Evolutionary conservation across 2,888 invertebrate genomes (phyloP).

Genomic region (Thereva nobilitata): DNA sequence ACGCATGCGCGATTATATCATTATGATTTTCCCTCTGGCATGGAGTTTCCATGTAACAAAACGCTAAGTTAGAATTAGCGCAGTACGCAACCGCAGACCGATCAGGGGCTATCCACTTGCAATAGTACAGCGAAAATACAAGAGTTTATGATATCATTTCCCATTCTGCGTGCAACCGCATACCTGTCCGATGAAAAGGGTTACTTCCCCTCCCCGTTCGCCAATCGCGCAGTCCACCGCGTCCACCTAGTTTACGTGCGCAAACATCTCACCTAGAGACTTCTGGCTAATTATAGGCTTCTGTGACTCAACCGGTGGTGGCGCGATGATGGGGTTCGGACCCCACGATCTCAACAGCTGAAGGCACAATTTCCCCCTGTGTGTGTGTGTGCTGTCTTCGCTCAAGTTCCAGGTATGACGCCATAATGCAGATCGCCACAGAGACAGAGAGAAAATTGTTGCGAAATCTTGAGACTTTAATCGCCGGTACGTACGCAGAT

Average conservation of each 20-base stretch:
- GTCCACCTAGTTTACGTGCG: constrained; percentile 17
- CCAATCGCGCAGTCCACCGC: background rate
- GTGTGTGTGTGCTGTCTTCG: too few species aligned
- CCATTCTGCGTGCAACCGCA: constrained; percentile 3
- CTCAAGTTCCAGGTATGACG: too few species aligned
- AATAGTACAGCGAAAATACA: background rate
- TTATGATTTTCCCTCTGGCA: background rate
- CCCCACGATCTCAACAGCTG: too few species aligned
- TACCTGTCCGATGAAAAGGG: background rate
- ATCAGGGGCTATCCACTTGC: constrained; percentile 9
- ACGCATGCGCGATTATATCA: background rate
- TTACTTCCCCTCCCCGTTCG: constrained; percentile 4
- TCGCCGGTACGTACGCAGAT: too few species aligned
- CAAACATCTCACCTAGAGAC: constrained; percentile 12
- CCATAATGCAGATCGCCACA: too few species aligned
- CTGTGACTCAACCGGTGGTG: constrained; percentile 4
- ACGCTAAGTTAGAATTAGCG: constrained; percentile 5
- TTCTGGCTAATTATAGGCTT: constrained; percentile 3
- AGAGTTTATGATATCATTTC: constrained; percentile 10
- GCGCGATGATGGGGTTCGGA: background rate
- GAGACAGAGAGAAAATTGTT: too few species aligned
- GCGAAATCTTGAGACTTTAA: too few species aligned
- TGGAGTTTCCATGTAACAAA: background rate
- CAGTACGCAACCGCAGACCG: constrained; percentile 15
- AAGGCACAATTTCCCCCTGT: too few species aligned